These are phyloP conservation scores for Polymixis lichenea DNA, from an alignment of 2,888 invertebrate genomes.

Conservation along the genomic window DNA sequence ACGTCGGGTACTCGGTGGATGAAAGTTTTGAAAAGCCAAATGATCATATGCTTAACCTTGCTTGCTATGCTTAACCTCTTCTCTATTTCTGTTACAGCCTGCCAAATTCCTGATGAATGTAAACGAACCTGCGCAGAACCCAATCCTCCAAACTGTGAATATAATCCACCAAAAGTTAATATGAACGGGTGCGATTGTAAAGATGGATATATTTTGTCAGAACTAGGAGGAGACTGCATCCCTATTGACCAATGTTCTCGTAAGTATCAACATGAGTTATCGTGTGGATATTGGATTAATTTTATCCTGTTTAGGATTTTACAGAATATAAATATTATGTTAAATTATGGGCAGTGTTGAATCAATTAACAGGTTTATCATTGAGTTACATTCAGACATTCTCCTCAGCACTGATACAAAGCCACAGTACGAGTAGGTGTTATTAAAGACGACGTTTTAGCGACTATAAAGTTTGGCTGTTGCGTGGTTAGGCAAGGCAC, in stretches of 20 bases:
- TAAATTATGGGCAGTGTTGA: too few species aligned
- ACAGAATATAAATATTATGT: not conserved
- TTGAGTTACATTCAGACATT: not conserved
- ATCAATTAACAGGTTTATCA: not conserved
- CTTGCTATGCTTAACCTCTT: not conserved
- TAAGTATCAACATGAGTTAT: constrained; percentile 33
- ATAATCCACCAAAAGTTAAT: constrained; percentile 47
- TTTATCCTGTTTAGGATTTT: not conserved
- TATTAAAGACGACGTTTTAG: not conserved
- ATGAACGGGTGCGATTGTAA: constrained; percentile 57
- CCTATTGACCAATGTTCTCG: constrained; percentile 54
- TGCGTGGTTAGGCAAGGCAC: not conserved
- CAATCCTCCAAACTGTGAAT: constrained; percentile 49
- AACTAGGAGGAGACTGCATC: constrained; percentile 51
- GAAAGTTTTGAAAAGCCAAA: not conserved
- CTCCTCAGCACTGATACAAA: not conserved
- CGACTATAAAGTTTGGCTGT: not conserved
- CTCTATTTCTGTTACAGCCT: constrained; percentile 29
- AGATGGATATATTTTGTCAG: constrained; percentile 50
- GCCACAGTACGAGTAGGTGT: not conserved
- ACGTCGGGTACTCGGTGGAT: not conserved
- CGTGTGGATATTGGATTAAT: not conserved
- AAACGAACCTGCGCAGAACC: constrained; percentile 52
- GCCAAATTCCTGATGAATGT: constrained; percentile 43
- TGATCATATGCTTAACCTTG: too few species aligned